Base-by-base conservation (phyloP, 2,888 invertebrate genomes). In the Podotricha telesiphe region DNA sequence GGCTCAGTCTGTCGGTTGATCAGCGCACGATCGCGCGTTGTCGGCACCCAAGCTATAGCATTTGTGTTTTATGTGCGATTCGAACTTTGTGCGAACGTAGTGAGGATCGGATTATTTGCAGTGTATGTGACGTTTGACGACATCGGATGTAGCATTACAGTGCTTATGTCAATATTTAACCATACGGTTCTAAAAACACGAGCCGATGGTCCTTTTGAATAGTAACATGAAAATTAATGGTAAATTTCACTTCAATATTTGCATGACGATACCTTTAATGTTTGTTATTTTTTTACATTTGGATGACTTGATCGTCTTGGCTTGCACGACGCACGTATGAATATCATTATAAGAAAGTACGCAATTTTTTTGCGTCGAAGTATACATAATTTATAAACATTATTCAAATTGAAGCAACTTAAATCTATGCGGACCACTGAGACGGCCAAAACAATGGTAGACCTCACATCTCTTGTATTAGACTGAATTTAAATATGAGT, bases 181-280 rank as follows among this genome's bases (percentile, higher is more conserved):
- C 73, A 71, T 75, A 80, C 76, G 80, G 80, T 83, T 83, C 79
- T 78, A 81, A 82, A 84, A 84, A 84, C 77, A 81, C 82, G 82
- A 82, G 84, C 89, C 82, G 88, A 93, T 92, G 92, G 92, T 92
- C 84, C 90, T 91, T 83, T 90, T 92, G 89, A 92, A 93, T 85
- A 89, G 82, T 91, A 92, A 88, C 86, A 92, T 93, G 92, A 91
- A 92, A 93, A 92, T 93, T 81, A 88, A 89, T 86, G 92, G 92
- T 93, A 93, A 93, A 85, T 82, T 84, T 80, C 80, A 81, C 76
- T 78, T 78, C 81, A 74, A 71, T 76, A 75, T 84, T 84, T 90
- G 90, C 90, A 90, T 90, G 90, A 80, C 78, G 47, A 62, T 64
- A 48, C 34, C 71, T 70, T 81, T 78, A 81, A 81, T 81, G 82